Conservation (phyloP, 1,140 invertebrate genomes). For the Drosophila nasuta region DNA sequence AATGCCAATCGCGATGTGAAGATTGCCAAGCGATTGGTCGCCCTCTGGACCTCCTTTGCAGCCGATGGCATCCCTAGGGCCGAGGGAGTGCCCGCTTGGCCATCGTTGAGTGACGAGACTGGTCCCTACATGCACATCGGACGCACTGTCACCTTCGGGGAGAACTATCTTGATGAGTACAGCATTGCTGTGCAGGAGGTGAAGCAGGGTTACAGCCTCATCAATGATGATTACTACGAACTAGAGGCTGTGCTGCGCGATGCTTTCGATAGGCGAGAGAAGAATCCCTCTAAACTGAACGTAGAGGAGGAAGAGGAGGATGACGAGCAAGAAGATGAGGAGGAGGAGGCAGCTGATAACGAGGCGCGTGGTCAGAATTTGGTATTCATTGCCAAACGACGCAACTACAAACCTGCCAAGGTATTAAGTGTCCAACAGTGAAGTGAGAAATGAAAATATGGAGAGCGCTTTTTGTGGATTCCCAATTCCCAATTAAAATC, state of each 20-base stretch:
- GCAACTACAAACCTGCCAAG: not conserved
- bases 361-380: slow-evolving; percentile 64
- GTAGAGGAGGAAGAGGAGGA: slow-evolving; percentile 30
- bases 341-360: slow-evolving; percentile 12
- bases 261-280: slow-evolving; percentile 28
- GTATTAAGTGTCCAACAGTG: too few species aligned
- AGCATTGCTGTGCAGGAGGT: slow-evolving; percentile 66
- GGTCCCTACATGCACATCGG: slow-evolving; percentile 79
- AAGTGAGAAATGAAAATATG: too few species aligned
- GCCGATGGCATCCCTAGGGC: slow-evolving; percentile 64
- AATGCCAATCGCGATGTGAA: slow-evolving; percentile 75
- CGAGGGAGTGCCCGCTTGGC: slow-evolving; percentile 62
- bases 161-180: slow-evolving; percentile 80
- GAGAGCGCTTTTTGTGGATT: too few species aligned
- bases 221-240: slow-evolving; percentile 79
- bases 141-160: slow-evolving; percentile 62
- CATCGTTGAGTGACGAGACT: slow-evolving; percentile 71
- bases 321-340: slow-evolving; percentile 36
- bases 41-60: slow-evolving; percentile 81
- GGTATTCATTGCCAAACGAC: slow-evolving; percentile 69
- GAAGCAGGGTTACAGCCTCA: slow-evolving; percentile 64
- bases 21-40: slow-evolving; percentile 74
- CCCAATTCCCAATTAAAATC: too few species aligned
- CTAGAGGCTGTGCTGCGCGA: slow-evolving; percentile 54
- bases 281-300: not conserved